Conservation (phyloP, 2,797 vertebrate species). For the Lacerta bilineata region DNA sequence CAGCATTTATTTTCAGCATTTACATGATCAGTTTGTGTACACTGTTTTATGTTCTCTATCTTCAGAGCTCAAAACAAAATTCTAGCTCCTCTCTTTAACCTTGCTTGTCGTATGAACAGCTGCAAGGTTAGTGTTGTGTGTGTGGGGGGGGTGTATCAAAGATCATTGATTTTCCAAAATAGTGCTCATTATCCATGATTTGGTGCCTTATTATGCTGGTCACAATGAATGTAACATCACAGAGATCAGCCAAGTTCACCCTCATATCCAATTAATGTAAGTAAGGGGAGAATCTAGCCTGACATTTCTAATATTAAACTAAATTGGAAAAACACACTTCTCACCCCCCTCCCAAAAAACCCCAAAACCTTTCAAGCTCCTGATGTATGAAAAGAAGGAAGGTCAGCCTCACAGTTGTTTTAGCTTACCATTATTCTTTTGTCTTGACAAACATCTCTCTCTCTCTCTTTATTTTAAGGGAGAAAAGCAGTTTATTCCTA, state of each 20-base stretch:
- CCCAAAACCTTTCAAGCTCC: conserved; percentile 19
- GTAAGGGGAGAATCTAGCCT: conserved; percentile 63
- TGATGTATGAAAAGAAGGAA: not conserved
- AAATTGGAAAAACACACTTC: conserved; percentile 53
- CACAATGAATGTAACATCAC: conserved; percentile 70
- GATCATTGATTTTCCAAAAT: conserved; percentile 43
- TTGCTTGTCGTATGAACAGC: conserved; percentile 23
- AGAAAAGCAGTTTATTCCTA: conserved; percentile 40
- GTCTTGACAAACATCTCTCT: conserved; percentile 9
- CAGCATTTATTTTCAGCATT: not conserved
- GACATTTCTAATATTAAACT: conserved; percentile 40
- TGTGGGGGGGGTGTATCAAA: not conserved
- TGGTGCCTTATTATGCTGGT: conserved; percentile 52
- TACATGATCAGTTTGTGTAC: not conserved
- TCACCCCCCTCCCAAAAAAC: not conserved
- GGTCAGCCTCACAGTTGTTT: conserved; percentile 10
- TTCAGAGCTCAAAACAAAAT: conserved; percentile 17
- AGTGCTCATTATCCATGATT: conserved; percentile 49
- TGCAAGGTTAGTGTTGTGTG: conserved; percentile 8
- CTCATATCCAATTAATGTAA: conserved; percentile 70
- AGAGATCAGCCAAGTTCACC: conserved; percentile 62
- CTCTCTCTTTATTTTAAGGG: not conserved
- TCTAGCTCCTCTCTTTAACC: conserved; percentile 20
- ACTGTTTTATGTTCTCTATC: not conserved
- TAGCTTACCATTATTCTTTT: conserved; percentile 38